These are phyloP conservation scores for Limosa lapponica DNA, from an alignment of 2,797 vertebrate genomes.

Conservation along the genomic window DNA sequence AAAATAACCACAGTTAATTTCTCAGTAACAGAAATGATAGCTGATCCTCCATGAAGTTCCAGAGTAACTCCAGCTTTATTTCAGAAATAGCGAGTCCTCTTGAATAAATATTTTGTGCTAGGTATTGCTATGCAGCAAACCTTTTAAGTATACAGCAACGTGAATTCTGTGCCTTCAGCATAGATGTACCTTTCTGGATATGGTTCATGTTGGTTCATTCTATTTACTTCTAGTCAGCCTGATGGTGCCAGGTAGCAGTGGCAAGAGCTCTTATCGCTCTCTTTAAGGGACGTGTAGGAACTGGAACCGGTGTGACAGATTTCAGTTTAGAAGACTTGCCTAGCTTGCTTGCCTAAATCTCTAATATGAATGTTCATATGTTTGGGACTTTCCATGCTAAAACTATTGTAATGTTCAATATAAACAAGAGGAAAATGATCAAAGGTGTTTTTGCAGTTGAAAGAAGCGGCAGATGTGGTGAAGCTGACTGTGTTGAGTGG, in stretches of 20 bases:
- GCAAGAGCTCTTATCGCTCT: neutral
- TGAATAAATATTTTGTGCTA: neutral
- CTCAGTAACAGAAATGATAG: neutral
- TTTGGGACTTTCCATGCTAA: neutral
- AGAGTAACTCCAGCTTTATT: neutral
- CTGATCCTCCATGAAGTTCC: neutral
- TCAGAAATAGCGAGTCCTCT: neutral
- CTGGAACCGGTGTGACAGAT: neutral
- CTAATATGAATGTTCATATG: neutral
- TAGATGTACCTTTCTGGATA: neutral
- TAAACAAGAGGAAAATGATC: neutral
- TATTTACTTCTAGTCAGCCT: neutral
- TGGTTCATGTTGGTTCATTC: neutral
- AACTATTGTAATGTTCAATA: neutral
- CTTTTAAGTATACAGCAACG: neutral
- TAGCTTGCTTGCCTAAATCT: neutral
- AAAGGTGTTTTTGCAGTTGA: neutral
- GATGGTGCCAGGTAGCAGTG: neutral
- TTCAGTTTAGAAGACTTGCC: neutral
- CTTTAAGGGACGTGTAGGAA: neutral
- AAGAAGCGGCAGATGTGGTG: neutral
- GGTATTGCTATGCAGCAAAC: neutral
- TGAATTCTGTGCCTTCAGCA: neutral
- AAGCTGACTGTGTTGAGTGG: neutral
- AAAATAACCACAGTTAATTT: neutral